Conservation (phyloP, 2,888 invertebrate genomes). For the Sinotaia quadrata region DNA sequence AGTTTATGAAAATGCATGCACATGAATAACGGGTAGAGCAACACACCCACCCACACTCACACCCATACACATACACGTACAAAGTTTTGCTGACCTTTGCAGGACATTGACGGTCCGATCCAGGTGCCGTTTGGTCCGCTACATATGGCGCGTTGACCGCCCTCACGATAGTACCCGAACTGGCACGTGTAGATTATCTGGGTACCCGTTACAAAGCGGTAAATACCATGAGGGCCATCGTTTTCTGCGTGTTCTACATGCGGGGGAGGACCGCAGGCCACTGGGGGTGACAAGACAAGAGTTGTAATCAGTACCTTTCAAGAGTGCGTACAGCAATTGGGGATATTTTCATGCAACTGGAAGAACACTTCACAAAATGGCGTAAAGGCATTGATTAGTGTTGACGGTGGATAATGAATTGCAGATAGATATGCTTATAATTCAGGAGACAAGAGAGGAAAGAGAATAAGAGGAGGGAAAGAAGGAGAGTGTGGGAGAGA, state of each 20-base stretch:
- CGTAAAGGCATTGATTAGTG: no score
- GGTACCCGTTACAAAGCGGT: conserved; percentile 90
- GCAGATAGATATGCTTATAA: no score
- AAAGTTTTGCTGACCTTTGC: conserved; percentile 87
- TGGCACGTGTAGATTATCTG: conserved; percentile 94
- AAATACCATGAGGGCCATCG: conserved; percentile 89
- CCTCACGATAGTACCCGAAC: conserved; percentile 93
- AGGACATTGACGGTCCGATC: conserved; percentile 97
- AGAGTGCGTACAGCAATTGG: no score
- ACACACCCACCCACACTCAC: no score
- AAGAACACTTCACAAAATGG: no score
- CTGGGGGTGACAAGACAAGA: conserved; percentile 56
- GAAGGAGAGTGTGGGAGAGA: no score
- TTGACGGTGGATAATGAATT: no score
- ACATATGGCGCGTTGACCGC: conserved; percentile 93
- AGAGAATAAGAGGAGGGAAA: no score
- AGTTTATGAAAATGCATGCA: no score
- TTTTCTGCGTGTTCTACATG: conserved; percentile 75
- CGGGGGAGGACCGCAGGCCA: conserved; percentile 73
- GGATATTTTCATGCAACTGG: no score
- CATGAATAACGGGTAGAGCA: background rate
- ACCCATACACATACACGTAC: background rate
- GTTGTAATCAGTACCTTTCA: no score
- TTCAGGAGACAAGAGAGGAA: no score
- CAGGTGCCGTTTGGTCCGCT: conserved; percentile 86